These are phyloP conservation scores for Margarornis squamiger DNA, from an alignment of 2,797 vertebrate genomes.

Conservation along the genomic window DNA sequence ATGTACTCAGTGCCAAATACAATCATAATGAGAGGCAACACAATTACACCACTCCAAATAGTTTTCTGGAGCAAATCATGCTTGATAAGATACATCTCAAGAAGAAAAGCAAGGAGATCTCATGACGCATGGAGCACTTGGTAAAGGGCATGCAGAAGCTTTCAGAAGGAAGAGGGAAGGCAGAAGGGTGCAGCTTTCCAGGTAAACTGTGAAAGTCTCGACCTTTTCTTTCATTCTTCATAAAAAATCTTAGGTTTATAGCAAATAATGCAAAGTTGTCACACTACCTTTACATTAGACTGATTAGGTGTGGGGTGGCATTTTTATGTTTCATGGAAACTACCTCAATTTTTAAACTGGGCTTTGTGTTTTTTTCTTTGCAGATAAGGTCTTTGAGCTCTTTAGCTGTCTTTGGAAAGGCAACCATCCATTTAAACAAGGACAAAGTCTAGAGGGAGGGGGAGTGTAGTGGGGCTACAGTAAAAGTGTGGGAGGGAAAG, in stretches of 20 bases:
- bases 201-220: conserved; percentile 65
- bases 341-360: background rate
- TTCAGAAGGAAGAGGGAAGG: conserved; percentile 31
- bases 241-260: background rate
- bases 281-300: background rate
- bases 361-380: accelerated
- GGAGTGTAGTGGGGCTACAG: too few species aligned
- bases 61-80: conserved; percentile 87
- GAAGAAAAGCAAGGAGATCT: conserved; percentile 78
- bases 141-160: conserved; percentile 82
- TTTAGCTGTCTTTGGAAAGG: background rate
- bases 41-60: conserved; percentile 86
- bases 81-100: conserved; percentile 82
- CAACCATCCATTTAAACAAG: background rate
- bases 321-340: background rate
- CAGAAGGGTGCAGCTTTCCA: conserved; percentile 79
- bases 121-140: conserved; percentile 77
- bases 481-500: background rate
- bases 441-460: background rate
- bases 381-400: background rate
- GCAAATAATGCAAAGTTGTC: background rate
- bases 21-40: conserved; percentile 80
- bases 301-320: background rate
- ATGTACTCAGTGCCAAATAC: conserved; percentile 82
- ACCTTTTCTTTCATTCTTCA: background rate